Percentiles rank a stretch among this genome's conserved stretches.
Evolutionary conservation across 2,797 vertebrate genomes (phyloP).

Genomic region (Argentina silus): DNA sequence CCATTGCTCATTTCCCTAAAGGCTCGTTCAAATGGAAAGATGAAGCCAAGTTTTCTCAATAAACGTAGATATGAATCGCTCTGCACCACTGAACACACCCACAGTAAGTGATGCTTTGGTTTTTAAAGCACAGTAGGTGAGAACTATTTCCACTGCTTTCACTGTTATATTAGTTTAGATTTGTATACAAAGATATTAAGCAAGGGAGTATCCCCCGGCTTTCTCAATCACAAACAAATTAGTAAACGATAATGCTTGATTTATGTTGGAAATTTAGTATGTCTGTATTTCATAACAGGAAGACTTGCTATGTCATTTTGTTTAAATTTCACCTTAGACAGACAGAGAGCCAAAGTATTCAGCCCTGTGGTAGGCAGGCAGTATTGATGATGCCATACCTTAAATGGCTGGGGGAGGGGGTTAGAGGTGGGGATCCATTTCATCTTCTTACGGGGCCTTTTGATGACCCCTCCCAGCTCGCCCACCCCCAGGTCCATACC

Average conservation of each 20-base stretch:
- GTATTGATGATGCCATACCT: slow-evolving; percentile 63
- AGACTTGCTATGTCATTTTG: background rate
- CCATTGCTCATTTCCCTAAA: background rate
- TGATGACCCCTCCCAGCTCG: slow-evolving; percentile 87
- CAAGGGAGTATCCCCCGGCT: background rate
- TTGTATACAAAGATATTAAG: background rate
- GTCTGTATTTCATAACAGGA: background rate
- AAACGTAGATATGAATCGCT: slow-evolving; percentile 3
- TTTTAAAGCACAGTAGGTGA: background rate
- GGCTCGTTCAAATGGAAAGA: background rate
- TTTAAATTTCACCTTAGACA: background rate
- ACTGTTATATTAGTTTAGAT: background rate
- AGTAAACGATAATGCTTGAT: background rate
- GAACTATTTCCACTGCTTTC: background rate
- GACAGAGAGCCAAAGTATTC: background rate
- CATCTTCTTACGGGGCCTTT: slow-evolving; percentile 95
- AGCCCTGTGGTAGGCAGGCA: background rate
- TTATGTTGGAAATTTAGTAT: background rate
- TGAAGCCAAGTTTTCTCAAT: background rate
- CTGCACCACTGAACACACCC: background rate
- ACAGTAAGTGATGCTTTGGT: background rate
- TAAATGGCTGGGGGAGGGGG: slow-evolving; percentile 95
- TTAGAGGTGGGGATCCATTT: slow-evolving; percentile 95
- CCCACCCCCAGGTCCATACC: slow-evolving; percentile 85
- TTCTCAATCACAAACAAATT: background rate